Evolutionary conservation across 2,888 invertebrate genomes (phyloP), one percentile per base, ranked within the genome.

Genomic region (Lutraria lutraria): DNA sequence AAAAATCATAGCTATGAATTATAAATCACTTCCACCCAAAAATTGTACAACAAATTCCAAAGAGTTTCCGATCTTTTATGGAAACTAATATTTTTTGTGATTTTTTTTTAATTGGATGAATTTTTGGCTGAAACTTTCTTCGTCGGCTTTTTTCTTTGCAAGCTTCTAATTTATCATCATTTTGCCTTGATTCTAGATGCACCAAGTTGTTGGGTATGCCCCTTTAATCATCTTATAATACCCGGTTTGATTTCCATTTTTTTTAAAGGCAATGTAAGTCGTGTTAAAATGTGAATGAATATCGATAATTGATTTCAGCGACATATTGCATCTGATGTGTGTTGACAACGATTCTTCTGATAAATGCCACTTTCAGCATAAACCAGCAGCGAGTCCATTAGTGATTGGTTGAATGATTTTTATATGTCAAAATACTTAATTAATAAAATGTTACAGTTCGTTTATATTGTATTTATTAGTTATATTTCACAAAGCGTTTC

Each of bases 241-340:
- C 12, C 3, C 12, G 16, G 56, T 1, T 56, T 56, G 19, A 16
- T 16, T 16, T 16, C 56, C 56, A 12, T 56, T 56, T 15, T 56
- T 15, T 56, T 56, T 16, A 15, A 3, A 4, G 3, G 2, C 2
- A 2, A 8, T 16, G 15, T 56, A 16, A 2, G 56, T 56, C 56
- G 19, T 56, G 56, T 56, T 15, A 16, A 12, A 56, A 19, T 19
- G 43, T 21, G 2, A 29, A 31, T 21, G 16, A 63, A 72, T 52
- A 34, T 83, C 15, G 0, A 43, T 31, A 29, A 63, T 72, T 76
- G 13, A 34, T 88, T 86, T 29, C 89, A 93, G 93, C 6, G 90
- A 91, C 25, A 88, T 93, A 6, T n/a, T 92, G 43, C 92, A 92
- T 31, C 87, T 93, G 60, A 84, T 93, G 76, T 93, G 93, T 72